These are phyloP conservation scores for Brachirus orientalis DNA, from an alignment of 2,113 vertebrate species.

Conservation along the genomic window DNA sequence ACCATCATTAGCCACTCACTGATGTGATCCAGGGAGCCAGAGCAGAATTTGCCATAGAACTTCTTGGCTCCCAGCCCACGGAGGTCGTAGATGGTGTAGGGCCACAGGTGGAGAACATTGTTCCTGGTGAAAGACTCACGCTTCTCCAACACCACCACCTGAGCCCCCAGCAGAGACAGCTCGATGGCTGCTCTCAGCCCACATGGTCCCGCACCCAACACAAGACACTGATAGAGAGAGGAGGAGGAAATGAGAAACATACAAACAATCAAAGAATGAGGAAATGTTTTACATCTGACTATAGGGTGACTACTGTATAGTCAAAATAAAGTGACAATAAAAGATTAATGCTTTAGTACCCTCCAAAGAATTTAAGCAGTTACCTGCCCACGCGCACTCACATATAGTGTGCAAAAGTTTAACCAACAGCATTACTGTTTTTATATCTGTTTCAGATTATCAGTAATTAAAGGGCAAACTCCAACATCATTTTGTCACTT, in stretches of 20 bases:
- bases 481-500: no score
- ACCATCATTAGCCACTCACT: conserved; percentile 80
- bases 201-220: conserved; percentile 92
- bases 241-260: neutral
- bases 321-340: neutral
- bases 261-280: neutral
- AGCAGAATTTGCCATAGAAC: conserved; percentile 94
- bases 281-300: neutral
- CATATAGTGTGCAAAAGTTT: no score
- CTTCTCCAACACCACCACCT: conserved; percentile 91
- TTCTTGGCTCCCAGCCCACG: conserved; percentile 91
- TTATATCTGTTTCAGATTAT: no score
- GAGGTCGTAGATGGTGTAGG: conserved; percentile 92
- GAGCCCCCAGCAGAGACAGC: conserved; percentile 89
- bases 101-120: conserved; percentile 97
- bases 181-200: conserved; percentile 92
- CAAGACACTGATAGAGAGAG: conserved; percentile 84
- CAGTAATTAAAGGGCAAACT: no score
- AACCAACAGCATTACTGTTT: no score
- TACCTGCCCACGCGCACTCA: no score
- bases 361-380: no score
- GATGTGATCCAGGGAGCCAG: conserved; percentile 91
- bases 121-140: conserved; percentile 90
- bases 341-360: neutral
- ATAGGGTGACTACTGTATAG: neutral